These are phyloP conservation scores for Tinea pellionella DNA, from an alignment of 2,888 invertebrate species.

Conservation along the genomic window DNA sequence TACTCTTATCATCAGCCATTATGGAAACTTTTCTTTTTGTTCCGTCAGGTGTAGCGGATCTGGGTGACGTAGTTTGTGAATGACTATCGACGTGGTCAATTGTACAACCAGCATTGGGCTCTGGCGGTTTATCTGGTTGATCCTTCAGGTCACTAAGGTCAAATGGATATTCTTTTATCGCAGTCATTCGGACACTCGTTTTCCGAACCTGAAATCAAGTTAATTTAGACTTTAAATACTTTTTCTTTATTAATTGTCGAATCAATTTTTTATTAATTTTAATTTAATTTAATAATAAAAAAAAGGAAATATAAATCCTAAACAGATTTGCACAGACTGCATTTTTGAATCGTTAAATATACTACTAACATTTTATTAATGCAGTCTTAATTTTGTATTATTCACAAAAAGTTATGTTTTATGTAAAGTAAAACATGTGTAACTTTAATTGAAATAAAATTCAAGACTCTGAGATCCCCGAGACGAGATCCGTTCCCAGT, in stretches of 20 bases:
- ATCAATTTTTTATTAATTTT: constrained; percentile 9
- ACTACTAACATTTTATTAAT: no score
- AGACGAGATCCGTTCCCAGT: background rate
- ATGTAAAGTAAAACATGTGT: background rate
- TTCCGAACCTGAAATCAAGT: constrained; percentile 52
- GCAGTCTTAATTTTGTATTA: no score
- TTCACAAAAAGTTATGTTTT: no score
- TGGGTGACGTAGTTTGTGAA: constrained; percentile 18
- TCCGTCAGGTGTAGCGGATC: constrained; percentile 39
- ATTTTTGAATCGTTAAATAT: constrained; percentile 14
- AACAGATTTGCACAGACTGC: constrained; percentile 19
- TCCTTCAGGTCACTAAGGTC: constrained; percentile 56
- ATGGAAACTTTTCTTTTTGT: constrained; percentile 73
- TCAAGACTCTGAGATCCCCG: no score
- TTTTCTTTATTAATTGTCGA: constrained; percentile 18
- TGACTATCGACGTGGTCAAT: constrained; percentile 22
- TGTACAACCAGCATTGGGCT: constrained; percentile 22
- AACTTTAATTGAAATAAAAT: background rate
- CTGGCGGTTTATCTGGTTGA: constrained; percentile 22
- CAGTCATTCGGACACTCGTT: constrained; percentile 64
- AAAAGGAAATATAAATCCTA: no score
- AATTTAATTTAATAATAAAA: no score
- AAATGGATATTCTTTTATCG: constrained; percentile 65
- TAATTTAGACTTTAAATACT: constrained; percentile 14
- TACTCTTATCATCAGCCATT: constrained; percentile 66